A percentile compares a stretch with the other conserved stretches of the same genome.
Conservation (phyloP, 2,113 vertebrate genomes). For the Scartelaos histophorus region DNA sequence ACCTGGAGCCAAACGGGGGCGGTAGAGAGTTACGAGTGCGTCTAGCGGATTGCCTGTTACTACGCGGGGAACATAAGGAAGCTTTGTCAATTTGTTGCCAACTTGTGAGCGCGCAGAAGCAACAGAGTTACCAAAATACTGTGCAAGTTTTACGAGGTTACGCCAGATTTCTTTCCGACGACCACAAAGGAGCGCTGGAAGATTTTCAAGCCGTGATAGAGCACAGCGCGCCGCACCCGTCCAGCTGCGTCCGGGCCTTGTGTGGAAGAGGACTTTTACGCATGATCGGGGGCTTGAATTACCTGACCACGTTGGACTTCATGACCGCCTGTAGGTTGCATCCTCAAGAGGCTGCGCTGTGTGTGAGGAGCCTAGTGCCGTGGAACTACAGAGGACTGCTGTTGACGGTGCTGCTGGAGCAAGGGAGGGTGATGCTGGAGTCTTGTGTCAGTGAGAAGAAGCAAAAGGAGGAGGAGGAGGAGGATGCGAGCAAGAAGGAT, state of each 20-base stretch:
- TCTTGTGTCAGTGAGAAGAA: slow-evolving; percentile 13
- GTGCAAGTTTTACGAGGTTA: slow-evolving; percentile 87
- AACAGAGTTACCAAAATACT: slow-evolving; percentile 81
- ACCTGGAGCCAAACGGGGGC: slow-evolving; percentile 74
- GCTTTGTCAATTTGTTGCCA: slow-evolving; percentile 83
- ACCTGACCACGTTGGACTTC: slow-evolving; percentile 89
- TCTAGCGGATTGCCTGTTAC: slow-evolving; percentile 87
- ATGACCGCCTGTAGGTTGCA: slow-evolving; percentile 86
- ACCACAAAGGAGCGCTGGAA: slow-evolving; percentile 77
- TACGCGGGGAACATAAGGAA: slow-evolving; percentile 77
- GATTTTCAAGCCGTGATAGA: slow-evolving; percentile 91
- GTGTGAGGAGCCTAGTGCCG: slow-evolving; percentile 86
- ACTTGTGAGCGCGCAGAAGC: slow-evolving; percentile 72
- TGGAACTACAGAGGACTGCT: slow-evolving; percentile 93
- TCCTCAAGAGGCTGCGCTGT: slow-evolving; percentile 82
- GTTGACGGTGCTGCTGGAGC: slow-evolving; percentile 86
- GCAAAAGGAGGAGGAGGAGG: slow-evolving; percentile 32
- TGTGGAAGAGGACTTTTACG: slow-evolving; percentile 90
- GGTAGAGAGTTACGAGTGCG: slow-evolving; percentile 80
- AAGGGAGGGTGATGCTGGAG: slow-evolving; percentile 87
- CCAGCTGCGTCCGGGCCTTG: slow-evolving; percentile 88
- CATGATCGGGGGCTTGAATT: slow-evolving; percentile 79
- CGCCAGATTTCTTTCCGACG: slow-evolving; percentile 79
- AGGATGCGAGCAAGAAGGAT: slow-evolving; percentile 22
- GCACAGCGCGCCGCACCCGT: slow-evolving; percentile 82